Conservation (phyloP, 2,888 invertebrate genomes). For the Gymnoscelis rufifasciata region DNA sequence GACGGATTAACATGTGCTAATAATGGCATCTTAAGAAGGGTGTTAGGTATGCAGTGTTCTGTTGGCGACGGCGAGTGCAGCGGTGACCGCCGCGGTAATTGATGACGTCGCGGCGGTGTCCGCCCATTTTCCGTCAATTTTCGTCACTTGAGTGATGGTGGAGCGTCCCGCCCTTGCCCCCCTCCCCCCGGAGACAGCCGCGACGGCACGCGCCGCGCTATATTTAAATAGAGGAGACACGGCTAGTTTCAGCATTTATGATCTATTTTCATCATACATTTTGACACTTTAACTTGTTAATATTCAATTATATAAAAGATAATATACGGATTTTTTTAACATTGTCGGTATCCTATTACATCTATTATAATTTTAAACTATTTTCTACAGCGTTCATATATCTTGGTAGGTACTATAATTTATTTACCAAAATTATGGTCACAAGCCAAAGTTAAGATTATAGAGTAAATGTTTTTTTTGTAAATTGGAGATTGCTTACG, state of each 20-base stretch:
- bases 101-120: conserved; percentile 78
- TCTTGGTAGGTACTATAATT: too few species aligned
- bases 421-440: too few species aligned
- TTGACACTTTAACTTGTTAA: too few species aligned
- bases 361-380: too few species aligned
- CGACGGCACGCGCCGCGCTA: conserved; percentile 75
- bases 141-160: conserved; percentile 79
- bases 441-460: too few species aligned
- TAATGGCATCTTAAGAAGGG: conserved; percentile 54
- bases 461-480: too few species aligned
- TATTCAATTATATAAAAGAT: too few species aligned
- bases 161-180: conserved; percentile 63
- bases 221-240: conserved; percentile 50
- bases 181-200: conserved; percentile 41
- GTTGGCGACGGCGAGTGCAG: conserved; percentile 49
- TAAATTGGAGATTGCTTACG: too few species aligned
- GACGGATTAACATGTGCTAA: conserved; percentile 44
- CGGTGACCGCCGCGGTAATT: conserved; percentile 74
- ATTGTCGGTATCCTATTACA: too few species aligned
- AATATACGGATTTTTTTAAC: too few species aligned
- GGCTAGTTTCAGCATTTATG: not conserved
- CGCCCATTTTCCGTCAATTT: conserved; percentile 80
- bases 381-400: too few species aligned
- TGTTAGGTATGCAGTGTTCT: conserved; percentile 65
- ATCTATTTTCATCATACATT: too few species aligned